Evolutionary conservation across 2,888 invertebrate genomes (phyloP), one percentile per base, ranked within the genome.

Genomic region (Endotricha flammealis): DNA sequence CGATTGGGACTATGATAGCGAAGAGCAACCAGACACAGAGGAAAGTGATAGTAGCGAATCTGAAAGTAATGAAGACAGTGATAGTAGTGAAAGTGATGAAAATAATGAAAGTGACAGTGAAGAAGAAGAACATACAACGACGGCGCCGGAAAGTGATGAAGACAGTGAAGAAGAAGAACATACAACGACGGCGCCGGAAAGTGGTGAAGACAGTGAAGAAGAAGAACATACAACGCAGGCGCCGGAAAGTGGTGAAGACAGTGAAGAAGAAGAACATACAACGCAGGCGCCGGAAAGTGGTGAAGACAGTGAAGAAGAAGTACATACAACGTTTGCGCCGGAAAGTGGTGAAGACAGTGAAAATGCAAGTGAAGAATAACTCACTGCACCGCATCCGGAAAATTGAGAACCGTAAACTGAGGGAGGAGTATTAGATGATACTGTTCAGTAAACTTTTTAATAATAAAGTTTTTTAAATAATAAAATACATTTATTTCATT

Each of bases 1-100:
- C 10, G 40, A 40, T 13, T 36, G 39, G 39, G 32, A 36, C 6
- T 29, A 10, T 12, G 12, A 29, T 1, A 6, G 16, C 10, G 22
- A 13, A 3, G 3, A 3, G 14, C 29, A 11, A 22, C 32, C 36
- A 2, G 28, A 30, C 12, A 11, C 30, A 8, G 22, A 20, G 12
- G 23, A 24, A 8, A 32, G 23, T 25, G 13, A 24, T 20, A 16
- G 16, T 16, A n/a, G 3, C n/a, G 9, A 13, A 6, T 24, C 9
- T 13, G 23, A 23, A 3, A n/a, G n/a, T 3, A n/a, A 13, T 12
- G 24, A 6, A 13, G 23, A 24, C 12, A 32, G 12, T 25, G 9
- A 24, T 8, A 32, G 12, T 25, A 5, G 14, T 6, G 9, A 13
- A 9, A 24, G 8, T 25, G 23, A 23, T 4, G 32, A 32, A 10